Base-by-base conservation (phyloP, 2,113 vertebrate genomes). In the Fregata magnificens region DNA sequence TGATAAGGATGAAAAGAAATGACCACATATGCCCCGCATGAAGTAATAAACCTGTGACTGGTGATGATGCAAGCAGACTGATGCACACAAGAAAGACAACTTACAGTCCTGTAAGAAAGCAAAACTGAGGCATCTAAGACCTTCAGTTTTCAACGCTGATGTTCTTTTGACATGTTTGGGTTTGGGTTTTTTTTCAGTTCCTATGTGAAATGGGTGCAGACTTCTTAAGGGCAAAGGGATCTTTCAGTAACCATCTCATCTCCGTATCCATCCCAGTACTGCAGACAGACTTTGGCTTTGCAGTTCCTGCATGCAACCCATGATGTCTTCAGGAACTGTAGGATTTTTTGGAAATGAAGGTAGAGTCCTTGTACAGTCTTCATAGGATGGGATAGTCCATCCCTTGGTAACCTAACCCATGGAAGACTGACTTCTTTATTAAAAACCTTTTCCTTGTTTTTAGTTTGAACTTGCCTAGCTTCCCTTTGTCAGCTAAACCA, bases 401-500 rank as follows among this genome's bases (percentile, higher is more conserved):
- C 10, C 53, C 28, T 66, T 65, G 56, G 26, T 58, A 65, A 42
- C 14, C 82, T 74, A 87, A 85, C 34, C 42, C 36, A 49, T 21
- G 19, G 45, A 72, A 79, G 32, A 53, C 24, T 2, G 2, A 10
- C 7, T 58, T 32, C 34, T 77, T 76, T 79, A 50, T 88, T 77
- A 80, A 58, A 95, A 84, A 25, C 3, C 22, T 40, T 56, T 53
- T 55, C 45, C 44, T 63, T 80, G 34, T 44, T 89, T 71, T 82
- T 76, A 38, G 71, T 95, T 90, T 74, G 44, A 96, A 63, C 56
- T 79, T 40, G 44, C 36, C 19, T 52, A 31, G 31, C 58, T 91
- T 86, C 16, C 45, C 58, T 96, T 91, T 95, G 82, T 91, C 70
- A 87, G 93, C 62, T 82, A 73, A 93, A 90, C 31, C 73, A 89